Evolutionary conservation across 2,113 vertebrate species (phyloP).

Genomic region (Esox niger): DNA sequence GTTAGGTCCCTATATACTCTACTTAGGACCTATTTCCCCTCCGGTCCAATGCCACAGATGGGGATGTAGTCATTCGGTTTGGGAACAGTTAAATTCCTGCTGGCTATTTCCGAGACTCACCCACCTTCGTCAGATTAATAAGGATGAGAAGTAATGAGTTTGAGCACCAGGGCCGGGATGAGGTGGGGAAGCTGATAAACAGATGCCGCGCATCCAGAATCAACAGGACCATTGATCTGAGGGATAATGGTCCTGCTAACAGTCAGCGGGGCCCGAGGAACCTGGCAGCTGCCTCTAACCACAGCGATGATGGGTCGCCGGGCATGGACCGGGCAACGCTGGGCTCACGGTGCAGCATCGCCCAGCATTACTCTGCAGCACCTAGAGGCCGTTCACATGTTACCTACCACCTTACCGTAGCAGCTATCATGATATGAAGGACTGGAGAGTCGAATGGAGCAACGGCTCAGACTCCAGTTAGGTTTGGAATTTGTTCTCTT

Average conservation of each 20-base stretch:
- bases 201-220: constrained; percentile 63
- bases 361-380: neutral
- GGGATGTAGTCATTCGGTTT: no score
- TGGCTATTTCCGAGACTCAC: no score
- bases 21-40: no score
- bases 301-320: constrained; percentile 55
- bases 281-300: neutral
- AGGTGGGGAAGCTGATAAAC: constrained; percentile 74
- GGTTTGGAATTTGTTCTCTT: constrained; percentile 54
- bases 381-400: neutral
- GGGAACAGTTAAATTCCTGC: no score
- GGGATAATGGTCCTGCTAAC: constrained; percentile 79
- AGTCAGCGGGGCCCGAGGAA: constrained; percentile 55
- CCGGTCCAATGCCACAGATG: no score
- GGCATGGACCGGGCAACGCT: neutral
- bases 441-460: neutral
- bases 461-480: neutral
- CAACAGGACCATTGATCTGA: constrained; percentile 79
- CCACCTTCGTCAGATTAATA: no score
- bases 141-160: constrained; percentile 57
- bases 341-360: neutral
- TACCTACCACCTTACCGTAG: neutral
- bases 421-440: neutral
- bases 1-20: no score
- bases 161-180: constrained; percentile 32